Base-by-base conservation (phyloP, 2,113 vertebrate species). In the Dipodomys spectabilis region DNA sequence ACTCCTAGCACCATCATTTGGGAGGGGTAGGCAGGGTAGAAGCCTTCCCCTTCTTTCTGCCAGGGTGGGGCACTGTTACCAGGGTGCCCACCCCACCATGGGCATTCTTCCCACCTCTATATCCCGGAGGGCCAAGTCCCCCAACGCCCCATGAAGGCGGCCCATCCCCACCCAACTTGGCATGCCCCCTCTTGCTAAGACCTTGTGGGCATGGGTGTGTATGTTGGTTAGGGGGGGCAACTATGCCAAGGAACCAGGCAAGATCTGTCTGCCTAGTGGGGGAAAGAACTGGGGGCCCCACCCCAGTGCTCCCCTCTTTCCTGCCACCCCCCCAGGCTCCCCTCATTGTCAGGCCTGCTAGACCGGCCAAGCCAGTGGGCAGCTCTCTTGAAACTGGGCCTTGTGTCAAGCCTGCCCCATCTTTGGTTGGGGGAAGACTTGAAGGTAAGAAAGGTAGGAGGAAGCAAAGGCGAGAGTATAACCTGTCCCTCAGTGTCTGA, bases 181-280 rank as follows among this genome's bases (percentile, higher is more conserved):
- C 97, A 96, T 97, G 97, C 97, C 96, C 96, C 97, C 97, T 97
- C 96, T 97, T 97, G 97, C 96, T 96, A 95, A 97, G 93, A 96
- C 96, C 97, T 97, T 83, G 94, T 97, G 95, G 96, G 97, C 96
- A 97, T 97, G 97, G 97, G 96, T 5, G 97, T 96, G 97, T 95
- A 79, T 93, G 92, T 85, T 91, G 84, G 89, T 44, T 90, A 94
- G 87, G 73, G 86, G 96, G 96, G 87, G 94, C 92, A 67, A 94
- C 85, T 90, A 86, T 97, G 96, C 97, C 97, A 97, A 94, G 93
- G 97, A 96, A 95, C 95, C 85, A 83, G 94, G 94, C 67, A 71
- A 96, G 81, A 94, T 97, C 96, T 97, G 95, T 96, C 96, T 97
- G 96, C 95, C 96, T 95, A 94, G 95, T 95, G 96, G 94, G 89